phyloP scores from a whole-genome alignment of 2,797 vertebrate genomes.

The Stomatorhinus walkeri region DNA sequence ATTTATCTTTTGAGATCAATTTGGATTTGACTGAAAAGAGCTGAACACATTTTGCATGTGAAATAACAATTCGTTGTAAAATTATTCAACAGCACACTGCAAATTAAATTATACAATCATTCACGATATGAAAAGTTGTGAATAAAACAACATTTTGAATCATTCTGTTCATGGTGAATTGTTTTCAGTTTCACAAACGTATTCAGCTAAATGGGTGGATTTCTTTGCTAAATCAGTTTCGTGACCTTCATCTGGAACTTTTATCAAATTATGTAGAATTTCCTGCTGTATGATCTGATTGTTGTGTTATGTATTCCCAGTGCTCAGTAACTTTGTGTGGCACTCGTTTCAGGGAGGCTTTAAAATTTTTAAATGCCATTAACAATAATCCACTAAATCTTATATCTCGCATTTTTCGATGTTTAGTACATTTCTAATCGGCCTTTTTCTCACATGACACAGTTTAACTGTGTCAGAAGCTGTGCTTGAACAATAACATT shows the following conservation, averaged over 20 bases:
- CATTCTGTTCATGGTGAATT: neutral
- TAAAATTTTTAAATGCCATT: neutral
- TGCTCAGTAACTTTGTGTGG: neutral
- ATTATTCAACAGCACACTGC: neutral
- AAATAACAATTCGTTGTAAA: neutral
- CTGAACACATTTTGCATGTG: neutral
- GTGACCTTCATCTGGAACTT: neutral
- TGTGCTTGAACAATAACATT: neutral
- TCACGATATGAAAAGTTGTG: neutral
- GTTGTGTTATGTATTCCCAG: neutral
- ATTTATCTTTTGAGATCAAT: neutral
- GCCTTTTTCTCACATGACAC: neutral
- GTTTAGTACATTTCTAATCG: neutral
- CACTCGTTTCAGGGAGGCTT: neutral
- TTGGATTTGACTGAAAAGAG: neutral
- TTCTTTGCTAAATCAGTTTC: neutral
- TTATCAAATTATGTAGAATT: neutral
- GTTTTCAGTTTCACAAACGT: neutral
- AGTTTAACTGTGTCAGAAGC: neutral
- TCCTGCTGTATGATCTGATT: neutral
- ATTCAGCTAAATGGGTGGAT: neutral
- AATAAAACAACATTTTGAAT: neutral
- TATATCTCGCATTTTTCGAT: neutral
- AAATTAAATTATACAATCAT: neutral
- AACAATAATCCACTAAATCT: neutral